A percentile compares a stretch with the other conserved stretches of the same genome.
These are phyloP conservation scores for Varroa destructor DNA, from an alignment of 1,140 invertebrate species.

Conservation along the genomic window DNA sequence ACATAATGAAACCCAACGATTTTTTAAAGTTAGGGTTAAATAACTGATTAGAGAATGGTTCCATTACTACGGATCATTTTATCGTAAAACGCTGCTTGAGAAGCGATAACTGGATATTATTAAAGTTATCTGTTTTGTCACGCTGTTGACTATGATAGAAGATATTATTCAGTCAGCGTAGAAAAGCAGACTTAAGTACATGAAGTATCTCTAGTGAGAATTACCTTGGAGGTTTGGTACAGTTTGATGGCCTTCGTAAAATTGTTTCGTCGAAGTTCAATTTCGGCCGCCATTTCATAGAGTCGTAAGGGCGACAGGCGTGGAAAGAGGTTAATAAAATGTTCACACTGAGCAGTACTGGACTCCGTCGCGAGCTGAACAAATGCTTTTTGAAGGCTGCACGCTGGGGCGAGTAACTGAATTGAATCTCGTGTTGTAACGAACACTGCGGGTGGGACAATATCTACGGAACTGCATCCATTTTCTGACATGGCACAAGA, in stretches of 20 bases:
- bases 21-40: too few species aligned
- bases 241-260: slow-evolving; percentile 54
- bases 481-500: background rate
- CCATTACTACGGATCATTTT: too few species aligned
- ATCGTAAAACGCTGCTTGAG: too few species aligned
- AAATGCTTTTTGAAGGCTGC: background rate
- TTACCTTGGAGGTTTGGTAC: slow-evolving; percentile 56
- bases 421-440: slow-evolving; percentile 24
- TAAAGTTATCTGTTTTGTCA: too few species aligned
- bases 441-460: background rate
- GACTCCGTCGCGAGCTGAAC: background rate
- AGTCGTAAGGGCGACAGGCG: slow-evolving; percentile 40
- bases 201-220: too few species aligned
- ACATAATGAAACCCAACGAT: too few species aligned
- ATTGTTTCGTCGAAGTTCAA: slow-evolving; percentile 50
- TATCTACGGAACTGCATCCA: slow-evolving; percentile 8
- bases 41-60: too few species aligned
- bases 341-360: background rate
- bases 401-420: background rate
- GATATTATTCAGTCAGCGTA: too few species aligned
- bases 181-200: too few species aligned
- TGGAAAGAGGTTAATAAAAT: slow-evolving; percentile 2
- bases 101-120: too few species aligned
- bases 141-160: too few species aligned
- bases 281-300: slow-evolving; percentile 57